Conservation (phyloP, 2,113 vertebrate species). For the Neomonachus schauinslandi region DNA sequence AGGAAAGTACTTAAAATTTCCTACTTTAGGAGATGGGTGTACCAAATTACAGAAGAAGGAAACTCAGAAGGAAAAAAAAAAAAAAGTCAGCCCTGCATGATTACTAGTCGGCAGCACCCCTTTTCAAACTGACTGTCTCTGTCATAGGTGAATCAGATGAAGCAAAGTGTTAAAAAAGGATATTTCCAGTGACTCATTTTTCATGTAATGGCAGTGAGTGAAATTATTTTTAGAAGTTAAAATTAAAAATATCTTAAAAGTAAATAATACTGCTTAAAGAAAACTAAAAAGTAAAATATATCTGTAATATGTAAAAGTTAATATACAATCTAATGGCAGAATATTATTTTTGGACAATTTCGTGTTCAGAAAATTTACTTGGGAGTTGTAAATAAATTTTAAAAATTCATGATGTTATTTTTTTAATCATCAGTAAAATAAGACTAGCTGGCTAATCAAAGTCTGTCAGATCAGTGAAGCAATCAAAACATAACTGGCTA, state of each 20-base stretch:
- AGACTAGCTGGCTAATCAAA: not conserved
- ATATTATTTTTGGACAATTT: not conserved
- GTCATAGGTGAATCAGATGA: not conserved
- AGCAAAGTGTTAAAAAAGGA: not conserved
- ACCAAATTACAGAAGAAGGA: not conserved
- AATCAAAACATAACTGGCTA: not conserved
- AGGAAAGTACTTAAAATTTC: not conserved
- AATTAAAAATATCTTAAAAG: constrained; percentile 21
- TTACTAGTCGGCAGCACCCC: not conserved
- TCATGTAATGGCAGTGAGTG: not conserved
- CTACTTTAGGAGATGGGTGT: not conserved
- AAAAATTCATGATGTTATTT: not conserved
- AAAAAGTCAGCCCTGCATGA: not conserved
- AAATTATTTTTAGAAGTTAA: constrained; percentile 39
- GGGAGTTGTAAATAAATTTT: constrained; percentile 1
- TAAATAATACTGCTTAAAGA: constrained; percentile 14
- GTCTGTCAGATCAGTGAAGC: not conserved
- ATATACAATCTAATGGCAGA: not conserved
- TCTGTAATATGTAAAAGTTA: not conserved
- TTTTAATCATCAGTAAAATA: not conserved
- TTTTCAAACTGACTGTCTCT: not conserved
- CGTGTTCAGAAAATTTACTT: constrained; percentile 43
- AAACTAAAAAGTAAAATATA: not conserved
- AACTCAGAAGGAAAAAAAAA: not conserved
- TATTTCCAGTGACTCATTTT: constrained; percentile 10